Percentiles rank a stretch among this genome's conserved stretches.
These are phyloP conservation scores for Lutraria lutraria DNA, from an alignment of 2,888 invertebrate species.

Conservation along the genomic window DNA sequence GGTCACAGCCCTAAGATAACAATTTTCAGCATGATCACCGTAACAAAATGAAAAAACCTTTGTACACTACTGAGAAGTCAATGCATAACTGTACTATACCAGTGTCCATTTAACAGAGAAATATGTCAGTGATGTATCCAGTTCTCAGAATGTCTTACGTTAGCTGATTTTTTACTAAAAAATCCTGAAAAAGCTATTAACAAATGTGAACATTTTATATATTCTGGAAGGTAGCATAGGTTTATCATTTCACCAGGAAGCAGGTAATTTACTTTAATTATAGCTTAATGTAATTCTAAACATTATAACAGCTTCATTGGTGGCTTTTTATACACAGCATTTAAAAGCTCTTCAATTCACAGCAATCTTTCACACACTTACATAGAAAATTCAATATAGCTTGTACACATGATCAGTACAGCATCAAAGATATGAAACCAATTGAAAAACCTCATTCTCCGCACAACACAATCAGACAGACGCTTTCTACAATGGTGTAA, in stretches of 20 bases:
- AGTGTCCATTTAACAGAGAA: not conserved
- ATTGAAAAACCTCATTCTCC: not conserved
- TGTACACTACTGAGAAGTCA: not conserved
- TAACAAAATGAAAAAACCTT: not conserved
- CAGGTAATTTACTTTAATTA: not conserved
- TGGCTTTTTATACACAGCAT: too few relatives aligned
- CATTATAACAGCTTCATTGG: too few relatives aligned
- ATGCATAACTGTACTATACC: not conserved
- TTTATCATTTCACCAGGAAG: not conserved
- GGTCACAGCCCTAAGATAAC: not conserved
- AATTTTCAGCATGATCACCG: not conserved
- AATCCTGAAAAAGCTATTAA: not conserved
- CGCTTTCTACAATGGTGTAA: too few relatives aligned
- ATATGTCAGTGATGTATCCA: not conserved
- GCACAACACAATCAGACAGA: not conserved
- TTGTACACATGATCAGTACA: not conserved
- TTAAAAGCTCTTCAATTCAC: not conserved
- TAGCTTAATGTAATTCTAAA: too few relatives aligned
- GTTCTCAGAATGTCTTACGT: not conserved
- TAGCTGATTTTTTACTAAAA: not conserved
- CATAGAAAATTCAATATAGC: not conserved
- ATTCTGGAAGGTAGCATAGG: not conserved
- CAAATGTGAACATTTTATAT: not conserved
- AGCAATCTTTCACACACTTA: not conserved
- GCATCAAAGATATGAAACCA: not conserved